Evolutionary conservation across 2,113 vertebrate genomes (phyloP), one percentile per base, ranked within the genome.

Genomic region (Heliornis fulica): DNA sequence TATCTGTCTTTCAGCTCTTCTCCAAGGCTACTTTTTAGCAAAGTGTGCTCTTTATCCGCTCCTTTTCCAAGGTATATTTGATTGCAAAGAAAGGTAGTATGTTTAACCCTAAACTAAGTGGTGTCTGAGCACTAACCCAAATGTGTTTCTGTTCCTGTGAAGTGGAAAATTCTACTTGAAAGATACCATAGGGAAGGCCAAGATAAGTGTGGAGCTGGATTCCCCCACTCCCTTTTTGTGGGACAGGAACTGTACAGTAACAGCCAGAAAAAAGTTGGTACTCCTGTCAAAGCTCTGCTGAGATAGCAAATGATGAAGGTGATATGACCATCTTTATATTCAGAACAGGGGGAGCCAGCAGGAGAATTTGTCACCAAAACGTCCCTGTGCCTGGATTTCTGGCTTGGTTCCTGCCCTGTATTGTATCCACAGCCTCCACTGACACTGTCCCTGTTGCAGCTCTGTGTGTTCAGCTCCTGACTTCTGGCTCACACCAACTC

Each of bases 401-500:
- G 32, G 36, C 60, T 18, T 53, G 53, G n/a, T 26, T 53, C n/a
- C 18, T 11, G 15, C n/a, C 34, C 29, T 66, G 34, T 34, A 40
- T 54, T 2, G 0, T 34, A 4, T 26, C 18, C 21, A 11, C 23
- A 29, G 40, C 21, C 60, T 77, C 15, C 50, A 16, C 40, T 9
- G 7, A 41, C 2, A 1, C 0, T 1, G 17, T 26, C 9, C 20
- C 7, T 13, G n/a, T 51, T 1, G 0, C 45, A 56, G 43, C 28
- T 32, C 48, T 11, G 32, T 51, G 63, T 10, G 38, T 77, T 51
- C 0, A 0, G 36, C 16, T 72, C 29, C 36, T 38, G 56, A 29
- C 36, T 70, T 76, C 51, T 70, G 50, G 25, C 17, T 64, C 25
- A 23, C 15, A 3, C 6, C 8, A 38, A 32, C 32, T 41, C 38